Evolutionary conservation across 2,797 vertebrate genomes (phyloP).

Genomic region (Eidolon dupreanum): DNA sequence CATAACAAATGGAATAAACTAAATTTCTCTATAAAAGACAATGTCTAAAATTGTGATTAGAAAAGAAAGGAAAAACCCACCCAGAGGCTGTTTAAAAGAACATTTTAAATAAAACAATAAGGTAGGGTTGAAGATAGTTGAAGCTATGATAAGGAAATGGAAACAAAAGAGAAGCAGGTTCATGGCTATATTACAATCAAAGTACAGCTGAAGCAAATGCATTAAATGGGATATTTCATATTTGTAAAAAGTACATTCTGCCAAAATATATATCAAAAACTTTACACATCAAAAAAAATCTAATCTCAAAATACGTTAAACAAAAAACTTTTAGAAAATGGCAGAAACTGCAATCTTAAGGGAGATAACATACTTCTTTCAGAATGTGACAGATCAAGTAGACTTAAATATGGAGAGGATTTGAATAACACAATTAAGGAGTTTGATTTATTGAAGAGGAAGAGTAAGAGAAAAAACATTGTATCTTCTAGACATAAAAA

Average conservation of each 20-base stretch:
- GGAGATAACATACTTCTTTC: neutral
- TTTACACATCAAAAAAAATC: neutral
- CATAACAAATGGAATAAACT: neutral
- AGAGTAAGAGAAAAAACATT: neutral
- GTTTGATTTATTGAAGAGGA: conserved; percentile 13
- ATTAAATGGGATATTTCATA: conserved; percentile 7
- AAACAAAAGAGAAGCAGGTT: conserved; percentile 15
- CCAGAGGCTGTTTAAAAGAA: neutral
- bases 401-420: neutral
- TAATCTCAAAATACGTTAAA: conserved; percentile 21
- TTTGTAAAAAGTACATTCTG: conserved; percentile 17
- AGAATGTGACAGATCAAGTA: conserved; percentile 9
- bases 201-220: neutral
- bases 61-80: neutral
- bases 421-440: conserved; percentile 28
- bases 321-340: conserved; percentile 49
- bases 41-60: neutral
- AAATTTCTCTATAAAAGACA: neutral
- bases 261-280: neutral
- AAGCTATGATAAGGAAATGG: neutral
- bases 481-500: neutral
- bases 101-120: conserved; percentile 11
- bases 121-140: neutral
- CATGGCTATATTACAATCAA: neutral
- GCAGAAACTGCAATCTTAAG: neutral